phyloP scores from a whole-genome alignment of 2,797 vertebrate genomes.

The Agapornis canus region DNA sequence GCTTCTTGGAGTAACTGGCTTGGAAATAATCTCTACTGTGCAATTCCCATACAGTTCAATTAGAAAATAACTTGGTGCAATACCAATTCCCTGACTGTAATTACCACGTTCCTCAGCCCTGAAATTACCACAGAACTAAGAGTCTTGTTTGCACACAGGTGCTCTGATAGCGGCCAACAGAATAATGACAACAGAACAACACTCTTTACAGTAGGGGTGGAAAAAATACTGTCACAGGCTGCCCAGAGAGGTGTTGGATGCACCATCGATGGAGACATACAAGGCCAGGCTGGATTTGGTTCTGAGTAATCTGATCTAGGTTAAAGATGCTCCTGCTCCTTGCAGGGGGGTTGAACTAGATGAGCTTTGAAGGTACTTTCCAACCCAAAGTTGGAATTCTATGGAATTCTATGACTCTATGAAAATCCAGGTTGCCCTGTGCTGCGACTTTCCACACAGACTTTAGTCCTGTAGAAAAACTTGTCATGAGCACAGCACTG shows the following conservation, averaged over 20 bases:
- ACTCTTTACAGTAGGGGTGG: neutral
- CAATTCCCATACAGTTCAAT: neutral
- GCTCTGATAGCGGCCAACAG: neutral
- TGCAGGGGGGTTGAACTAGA: neutral
- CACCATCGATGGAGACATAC: neutral
- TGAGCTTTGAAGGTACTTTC: neutral
- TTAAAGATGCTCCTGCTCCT: neutral
- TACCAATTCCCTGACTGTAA: neutral
- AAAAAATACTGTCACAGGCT: neutral
- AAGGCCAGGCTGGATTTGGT: neutral
- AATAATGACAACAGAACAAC: neutral
- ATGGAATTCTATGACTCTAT: neutral
- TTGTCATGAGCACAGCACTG: neutral
- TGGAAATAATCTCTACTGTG: neutral
- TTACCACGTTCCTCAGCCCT: neutral
- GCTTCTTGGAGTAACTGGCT: neutral
- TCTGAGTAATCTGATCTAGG: neutral
- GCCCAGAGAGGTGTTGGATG: neutral
- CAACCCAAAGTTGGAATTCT: neutral
- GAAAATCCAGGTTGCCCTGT: neutral
- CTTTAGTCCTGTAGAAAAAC: neutral
- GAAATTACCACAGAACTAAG: neutral
- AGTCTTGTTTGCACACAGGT: neutral
- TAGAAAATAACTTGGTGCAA: neutral
- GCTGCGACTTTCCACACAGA: neutral